phyloP scores from a whole-genome alignment of 2,888 invertebrate genomes.

The Nysson spinosus region DNA sequence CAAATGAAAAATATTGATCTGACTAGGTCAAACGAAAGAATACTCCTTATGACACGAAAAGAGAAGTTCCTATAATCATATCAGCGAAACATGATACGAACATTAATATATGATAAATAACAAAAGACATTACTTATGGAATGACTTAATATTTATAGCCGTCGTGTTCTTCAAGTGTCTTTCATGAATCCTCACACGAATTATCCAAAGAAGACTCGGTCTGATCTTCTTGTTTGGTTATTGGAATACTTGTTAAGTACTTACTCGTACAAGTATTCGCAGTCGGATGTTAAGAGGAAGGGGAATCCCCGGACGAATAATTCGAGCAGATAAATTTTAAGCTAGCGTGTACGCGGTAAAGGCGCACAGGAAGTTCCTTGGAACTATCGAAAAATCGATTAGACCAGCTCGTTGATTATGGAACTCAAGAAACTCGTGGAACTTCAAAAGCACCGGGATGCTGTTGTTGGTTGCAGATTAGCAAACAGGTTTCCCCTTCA shows the following conservation, averaged over 20 bases:
- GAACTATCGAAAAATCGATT: conserved; percentile 43
- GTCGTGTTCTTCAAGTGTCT: too few species aligned
- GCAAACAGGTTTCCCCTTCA: conserved; percentile 45
- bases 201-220: too few species aligned
- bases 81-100: too few species aligned
- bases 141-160: too few species aligned
- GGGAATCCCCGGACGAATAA: conserved; percentile 35
- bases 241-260: conserved; percentile 65
- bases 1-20: too few species aligned
- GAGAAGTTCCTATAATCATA: too few species aligned
- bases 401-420: conserved; percentile 12
- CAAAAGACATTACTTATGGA: too few species aligned
- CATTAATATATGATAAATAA: too few species aligned
- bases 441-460: conserved; percentile 37
- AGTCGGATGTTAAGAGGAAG: conserved; percentile 19
- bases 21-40: too few species aligned
- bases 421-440: conserved; percentile 25
- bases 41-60: too few species aligned
- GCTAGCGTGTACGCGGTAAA: conserved; percentile 12
- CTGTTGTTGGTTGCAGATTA: conserved; percentile 41
- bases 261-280: conserved; percentile 56
- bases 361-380: neutral
- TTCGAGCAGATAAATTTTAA: conserved; percentile 30
- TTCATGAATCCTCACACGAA: too few species aligned
- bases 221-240: conserved; percentile 44